Evolutionary conservation across 2,797 vertebrate species (phyloP), one percentile per base, ranked within the genome.

Genomic region (Pteropus rufus): DNA sequence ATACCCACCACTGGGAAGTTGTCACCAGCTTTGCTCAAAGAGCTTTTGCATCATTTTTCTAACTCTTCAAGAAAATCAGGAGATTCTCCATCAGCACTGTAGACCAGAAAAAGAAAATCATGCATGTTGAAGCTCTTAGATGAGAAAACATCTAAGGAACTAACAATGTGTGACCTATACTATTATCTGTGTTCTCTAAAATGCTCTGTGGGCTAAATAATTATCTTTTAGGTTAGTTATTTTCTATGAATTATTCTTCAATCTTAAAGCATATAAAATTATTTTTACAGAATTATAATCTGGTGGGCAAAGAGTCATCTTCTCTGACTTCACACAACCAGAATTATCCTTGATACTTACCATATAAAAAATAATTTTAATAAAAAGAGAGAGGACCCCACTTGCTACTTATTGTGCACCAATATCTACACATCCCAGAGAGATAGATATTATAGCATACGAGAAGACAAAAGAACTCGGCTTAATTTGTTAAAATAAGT

Each of bases 1-100:
- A 39, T 58, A 84, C 98, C 31, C 98, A 99, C 99, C 99, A 99
- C 93, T 85, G 99, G 99, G 97, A 99, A 98, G 98, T 98, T 98
- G 97, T 99, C 75, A 99, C 98, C 93, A 99, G 98, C 62, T 99
- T 99, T 96, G 99, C 98, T 98, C 98, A 65, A 67, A 98, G 98
- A 94, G 98, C 92, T 86, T 99, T 98, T 16, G 99, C 99, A 29
- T 99, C 99, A 98, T 97, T 99, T 98, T 99, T 99, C 98, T 64
- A 98, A 97, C 90, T 99, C 99, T 72, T 99, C 99, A 34, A 96
- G 98, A 97, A 99, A 98, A 65, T 98, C 99, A 95, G 98, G 95
- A 36, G 99, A 98, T 87, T 99, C 99, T 98, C 99, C 99, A 97
- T 99, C 98, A 98, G 99, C 99, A 97, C 97, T 97, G 75, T 5